phyloP scores from a whole-genome alignment of 2,797 vertebrate genomes.

The Halcyon leucocephala region DNA sequence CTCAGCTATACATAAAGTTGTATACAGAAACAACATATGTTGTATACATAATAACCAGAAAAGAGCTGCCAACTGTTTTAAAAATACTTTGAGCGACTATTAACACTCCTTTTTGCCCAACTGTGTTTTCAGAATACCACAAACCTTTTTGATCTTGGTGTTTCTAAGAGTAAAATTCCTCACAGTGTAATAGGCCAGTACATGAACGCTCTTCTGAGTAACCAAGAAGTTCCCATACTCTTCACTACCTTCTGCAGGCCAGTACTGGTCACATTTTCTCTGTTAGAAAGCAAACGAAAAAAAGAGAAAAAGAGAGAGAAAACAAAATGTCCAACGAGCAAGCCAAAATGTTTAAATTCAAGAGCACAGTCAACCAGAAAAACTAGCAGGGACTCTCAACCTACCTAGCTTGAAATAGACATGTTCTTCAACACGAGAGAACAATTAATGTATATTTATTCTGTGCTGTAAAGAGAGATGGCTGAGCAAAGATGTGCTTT shows the following conservation, averaged over 20 bases:
- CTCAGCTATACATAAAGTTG: not conserved
- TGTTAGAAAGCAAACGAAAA: slow-evolving; percentile 62
- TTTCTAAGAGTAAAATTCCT: slow-evolving; percentile 91
- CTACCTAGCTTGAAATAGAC: not conserved
- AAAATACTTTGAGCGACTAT: not conserved
- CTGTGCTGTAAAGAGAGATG: not conserved
- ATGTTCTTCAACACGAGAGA: not conserved
- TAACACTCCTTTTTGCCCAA: not conserved
- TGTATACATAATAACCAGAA: not conserved
- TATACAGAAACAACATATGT: no score
- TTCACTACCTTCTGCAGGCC: slow-evolving; percentile 92
- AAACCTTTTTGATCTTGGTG: slow-evolving; percentile 91
- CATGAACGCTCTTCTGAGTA: slow-evolving; percentile 86
- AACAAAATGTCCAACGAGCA: not conserved
- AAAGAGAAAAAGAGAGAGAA: not conserved
- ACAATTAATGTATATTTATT: not conserved
- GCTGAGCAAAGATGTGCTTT: not conserved
- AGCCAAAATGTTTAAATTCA: not conserved
- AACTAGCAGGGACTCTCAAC: not conserved
- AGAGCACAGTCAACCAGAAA: not conserved
- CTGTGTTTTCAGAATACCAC: not conserved
- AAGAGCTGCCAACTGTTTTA: not conserved
- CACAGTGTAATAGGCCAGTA: slow-evolving; percentile 90
- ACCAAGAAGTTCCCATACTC: slow-evolving; percentile 92
- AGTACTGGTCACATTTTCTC: slow-evolving; percentile 99